Evolutionary conservation across 2,113 vertebrate species (phyloP), one percentile per base, ranked within the genome.

Genomic region (Sebastes schlegelii): DNA sequence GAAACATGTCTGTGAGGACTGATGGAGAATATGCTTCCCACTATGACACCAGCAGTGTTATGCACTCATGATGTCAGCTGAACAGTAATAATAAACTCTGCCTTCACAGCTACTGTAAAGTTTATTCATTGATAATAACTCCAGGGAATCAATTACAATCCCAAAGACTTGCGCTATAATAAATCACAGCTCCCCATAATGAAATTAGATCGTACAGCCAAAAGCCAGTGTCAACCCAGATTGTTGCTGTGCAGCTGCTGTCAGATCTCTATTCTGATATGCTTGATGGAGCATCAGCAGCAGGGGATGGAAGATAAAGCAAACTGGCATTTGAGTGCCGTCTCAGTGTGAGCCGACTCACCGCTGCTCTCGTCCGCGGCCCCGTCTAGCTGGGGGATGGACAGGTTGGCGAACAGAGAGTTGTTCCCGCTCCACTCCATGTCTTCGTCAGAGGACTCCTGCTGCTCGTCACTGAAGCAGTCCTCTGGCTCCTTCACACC

Each of bases 291-390:
- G 64, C 51, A 68, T 79, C 74, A 81, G 80, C 58, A 14, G 60
- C 34, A 76, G 43, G 64, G 21, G 55, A 14, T 72, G 45, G 4
- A 17, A 67, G 45, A 86, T 66, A 68, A 67, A 69, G 74, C 55
- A 86, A 69, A 43, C 14, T 83, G 49, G 77, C 77, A 88, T 73
- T 61, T 58, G 61, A 77, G 62, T 45, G 54, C 6, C 1, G 1
- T 52, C 42, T 58, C 42, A 69, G 81, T 13, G 14, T 5, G 52
- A 52, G 26, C 16, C 3, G 48, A 87, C 94, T 96, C 95, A 99
- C 98, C 98, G 86, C 97, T 97, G 88, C 96, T 99, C 93, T 99
- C 98, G 84, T 99, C 98, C 63, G 98, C 98, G 61, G 98, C 98
- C 68, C 98, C 98, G 88, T 99, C 98, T 80, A 99, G 94, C 93